Conservation (phyloP, 1,140 invertebrate genomes). For the Heliothis subflexa region DNA sequence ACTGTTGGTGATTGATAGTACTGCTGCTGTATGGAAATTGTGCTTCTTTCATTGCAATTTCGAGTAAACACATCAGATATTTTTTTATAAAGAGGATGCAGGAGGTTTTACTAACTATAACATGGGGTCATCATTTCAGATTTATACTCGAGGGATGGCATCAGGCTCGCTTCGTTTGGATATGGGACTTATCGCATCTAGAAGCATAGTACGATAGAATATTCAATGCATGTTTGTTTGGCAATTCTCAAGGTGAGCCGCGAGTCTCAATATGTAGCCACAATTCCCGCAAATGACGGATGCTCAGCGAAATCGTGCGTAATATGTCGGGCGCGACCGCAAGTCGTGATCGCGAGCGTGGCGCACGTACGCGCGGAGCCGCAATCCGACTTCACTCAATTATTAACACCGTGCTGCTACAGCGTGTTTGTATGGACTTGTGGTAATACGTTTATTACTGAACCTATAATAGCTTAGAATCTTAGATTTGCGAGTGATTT, state of each 20-base stretch:
- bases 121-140: too few species aligned
- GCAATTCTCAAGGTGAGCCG: slow-evolving; percentile 8
- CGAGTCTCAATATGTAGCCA: slow-evolving; percentile 11
- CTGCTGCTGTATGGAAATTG: slow-evolving; percentile 13
- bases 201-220: too few species aligned
- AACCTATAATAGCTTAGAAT: neutral
- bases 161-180: too few species aligned
- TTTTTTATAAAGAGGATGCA: too few species aligned
- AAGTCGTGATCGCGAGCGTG: neutral
- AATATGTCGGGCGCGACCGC: slow-evolving; percentile 12
- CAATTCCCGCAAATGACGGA: slow-evolving; percentile 23
- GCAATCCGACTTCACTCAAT: neutral
- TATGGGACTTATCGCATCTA: too few species aligned
- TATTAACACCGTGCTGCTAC: slow-evolving; percentile 9
- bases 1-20: slow-evolving; percentile 19
- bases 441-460: neutral
- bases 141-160: too few species aligned
- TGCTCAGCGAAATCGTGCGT: slow-evolving; percentile 2
- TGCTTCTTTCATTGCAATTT: too few species aligned
- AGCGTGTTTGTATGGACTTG: neutral
- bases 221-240: too few species aligned
- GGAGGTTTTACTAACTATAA: too few species aligned
- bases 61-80: too few species aligned
- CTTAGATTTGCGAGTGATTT: neutral
- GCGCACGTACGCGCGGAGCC: neutral